Conservation (phyloP, 2,797 vertebrate species). For the Sebastes minor region DNA sequence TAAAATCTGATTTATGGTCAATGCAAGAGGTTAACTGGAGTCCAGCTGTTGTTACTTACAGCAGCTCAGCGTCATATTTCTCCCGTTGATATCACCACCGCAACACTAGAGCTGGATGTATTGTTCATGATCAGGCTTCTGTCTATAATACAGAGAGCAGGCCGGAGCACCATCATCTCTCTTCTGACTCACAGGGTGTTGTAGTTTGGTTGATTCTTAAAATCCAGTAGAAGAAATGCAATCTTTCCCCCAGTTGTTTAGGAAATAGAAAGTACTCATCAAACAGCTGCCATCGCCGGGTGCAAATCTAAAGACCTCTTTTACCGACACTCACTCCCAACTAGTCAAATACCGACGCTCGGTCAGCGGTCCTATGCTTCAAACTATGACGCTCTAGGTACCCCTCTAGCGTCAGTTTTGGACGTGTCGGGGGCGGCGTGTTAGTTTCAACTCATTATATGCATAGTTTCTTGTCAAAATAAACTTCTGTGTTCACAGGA, state of each 20-base stretch:
- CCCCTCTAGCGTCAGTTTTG: background rate
- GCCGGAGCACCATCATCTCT: background rate
- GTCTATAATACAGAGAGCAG: background rate
- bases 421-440: too few relatives aligned
- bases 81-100: background rate
- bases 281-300: background rate
- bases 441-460: too few relatives aligned
- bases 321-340: background rate
- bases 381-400: background rate
- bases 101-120: background rate
- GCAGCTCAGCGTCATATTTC: background rate
- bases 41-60: background rate
- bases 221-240: background rate
- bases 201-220: background rate
- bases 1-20: background rate
- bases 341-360: background rate
- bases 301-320: background rate
- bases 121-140: background rate
- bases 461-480: too few relatives aligned
- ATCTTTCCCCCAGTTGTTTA: background rate
- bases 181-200: background rate
- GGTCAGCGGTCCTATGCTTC: background rate
- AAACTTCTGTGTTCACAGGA: too few relatives aligned
- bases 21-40: background rate
- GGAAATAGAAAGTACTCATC: background rate